Conservation (phyloP, 2,888 invertebrate species). For the Bugulina stolonifera region DNA sequence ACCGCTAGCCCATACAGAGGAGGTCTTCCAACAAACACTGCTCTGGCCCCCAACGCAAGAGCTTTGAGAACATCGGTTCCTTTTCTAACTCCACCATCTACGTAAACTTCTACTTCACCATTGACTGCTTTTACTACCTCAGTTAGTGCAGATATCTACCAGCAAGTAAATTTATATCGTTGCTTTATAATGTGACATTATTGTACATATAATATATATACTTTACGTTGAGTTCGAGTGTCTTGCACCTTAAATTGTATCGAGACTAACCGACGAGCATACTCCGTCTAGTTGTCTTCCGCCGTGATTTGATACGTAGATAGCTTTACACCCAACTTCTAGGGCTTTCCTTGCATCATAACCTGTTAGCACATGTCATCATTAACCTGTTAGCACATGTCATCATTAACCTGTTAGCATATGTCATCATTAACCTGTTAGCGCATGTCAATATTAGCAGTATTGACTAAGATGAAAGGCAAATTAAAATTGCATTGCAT, state of each 20-base stretch:
- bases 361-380: no score
- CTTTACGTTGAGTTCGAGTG: no score
- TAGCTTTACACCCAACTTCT: slow-evolving; percentile 68
- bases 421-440: no score
- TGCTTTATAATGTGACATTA: no score
- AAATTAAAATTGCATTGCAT: no score
- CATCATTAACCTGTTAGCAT: no score
- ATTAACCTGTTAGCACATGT: no score
- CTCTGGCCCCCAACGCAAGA: slow-evolving; percentile 28
- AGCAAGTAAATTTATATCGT: no score
- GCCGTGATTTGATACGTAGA: slow-evolving; percentile 90
- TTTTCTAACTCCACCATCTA: slow-evolving; percentile 28
- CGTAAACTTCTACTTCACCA: slow-evolving; percentile 27
- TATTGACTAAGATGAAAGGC: no score
- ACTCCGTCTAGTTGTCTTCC: slow-evolving; percentile 82
- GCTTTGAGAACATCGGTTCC: slow-evolving; percentile 53
- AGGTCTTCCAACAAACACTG: slow-evolving; percentile 28
- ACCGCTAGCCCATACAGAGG: slow-evolving; percentile 28
- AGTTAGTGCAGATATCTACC: slow-evolving; percentile 28
- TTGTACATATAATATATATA: no score
- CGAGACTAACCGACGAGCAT: slow-evolving; percentile 53
- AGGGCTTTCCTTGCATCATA: slow-evolving; percentile 76
- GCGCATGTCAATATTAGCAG: no score
- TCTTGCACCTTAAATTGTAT: no score
- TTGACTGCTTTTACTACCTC: slow-evolving; percentile 28